These are phyloP conservation scores for Acanthopleura granulata DNA, from an alignment of 2,888 invertebrate species.

Conservation along the genomic window DNA sequence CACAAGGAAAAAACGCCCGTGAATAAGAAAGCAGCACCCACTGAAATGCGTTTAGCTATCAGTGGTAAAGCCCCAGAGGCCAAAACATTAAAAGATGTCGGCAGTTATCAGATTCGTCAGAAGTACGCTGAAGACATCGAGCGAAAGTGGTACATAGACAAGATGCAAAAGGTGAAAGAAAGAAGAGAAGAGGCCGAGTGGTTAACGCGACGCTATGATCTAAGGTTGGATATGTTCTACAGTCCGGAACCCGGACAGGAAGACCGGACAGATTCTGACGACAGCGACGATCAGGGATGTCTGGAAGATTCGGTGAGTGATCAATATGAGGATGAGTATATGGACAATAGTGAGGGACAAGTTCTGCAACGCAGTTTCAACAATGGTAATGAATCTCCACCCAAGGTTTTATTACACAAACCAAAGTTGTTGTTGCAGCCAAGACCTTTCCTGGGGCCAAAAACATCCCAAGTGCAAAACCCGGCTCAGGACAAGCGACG, in stretches of 20 bases:
- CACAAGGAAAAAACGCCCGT: background rate
- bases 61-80: conserved; percentile 5
- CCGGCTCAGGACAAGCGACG: background rate
- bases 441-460: background rate
- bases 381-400: background rate
- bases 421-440: background rate
- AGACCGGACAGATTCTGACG: background rate
- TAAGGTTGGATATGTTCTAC: conserved; percentile 20
- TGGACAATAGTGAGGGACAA: background rate
- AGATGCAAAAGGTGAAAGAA: conserved; percentile 7
- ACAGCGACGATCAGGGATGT: background rate
- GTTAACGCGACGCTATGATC: background rate
- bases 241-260: conserved; percentile 14
- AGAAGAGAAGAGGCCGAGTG: conserved; percentile 15
- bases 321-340: background rate
- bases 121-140: conserved; percentile 23
- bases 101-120: conserved; percentile 17
- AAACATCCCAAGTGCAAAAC: background rate
- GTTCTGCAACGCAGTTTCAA: background rate
- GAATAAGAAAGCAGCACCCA: too few species aligned
- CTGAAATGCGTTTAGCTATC: background rate
- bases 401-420: background rate
- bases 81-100: background rate
- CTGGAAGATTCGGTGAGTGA: background rate
- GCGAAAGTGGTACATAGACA: conserved; percentile 19